Evolutionary conservation across 2,888 invertebrate species (phyloP), one percentile per base, ranked within the genome.

Genomic region (Petrolisthes manimaculis): DNA sequence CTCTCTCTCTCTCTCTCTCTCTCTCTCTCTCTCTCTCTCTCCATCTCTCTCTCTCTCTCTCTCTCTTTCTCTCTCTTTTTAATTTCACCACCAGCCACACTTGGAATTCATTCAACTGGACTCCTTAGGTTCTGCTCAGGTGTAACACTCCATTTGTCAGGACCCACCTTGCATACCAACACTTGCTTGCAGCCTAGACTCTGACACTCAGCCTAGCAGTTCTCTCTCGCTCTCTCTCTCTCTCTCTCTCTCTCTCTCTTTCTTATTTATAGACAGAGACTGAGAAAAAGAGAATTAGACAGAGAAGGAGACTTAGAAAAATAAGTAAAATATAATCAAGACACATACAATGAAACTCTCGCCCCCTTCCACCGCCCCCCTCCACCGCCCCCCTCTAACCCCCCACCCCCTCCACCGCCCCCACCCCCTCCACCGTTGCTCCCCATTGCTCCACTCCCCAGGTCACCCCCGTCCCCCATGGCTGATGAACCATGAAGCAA

Each of bases 101-200:
- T 69, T 69, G 80, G 53, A 80, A 69, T 86, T 51, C 85, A 79
- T 54, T 53, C 69, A 55, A 24, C 24, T 71, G 56, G 55, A 18
- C 84, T 75, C 55, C 84, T 75, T 84, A 84, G 56, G 71, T 53
- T 84, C 84, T 84, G 56, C 9, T 21, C 54, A 77, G 77, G 84
- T 77, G 84, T 75, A 84, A 84, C 84, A 77, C 84, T 75, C 77
- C 75, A 84, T 75, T 77, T 69, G 54, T 79, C 79, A 79, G 79
- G 61, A 9, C 61, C 61, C 61, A 61, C 12, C 18, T 9, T 18
- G 61, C 61, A 61, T 61, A 61, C 61, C 61, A 61, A 61, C 61
- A 61, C 61, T 18, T 61, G 9, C 61, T 61, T 18, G 14, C 75
- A 14, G 14, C 75, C 75, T 21, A 14, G 3, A 12, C 75, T 21